Conservation (phyloP, 2,888 invertebrate species). For the Dynastes hyllus region DNA sequence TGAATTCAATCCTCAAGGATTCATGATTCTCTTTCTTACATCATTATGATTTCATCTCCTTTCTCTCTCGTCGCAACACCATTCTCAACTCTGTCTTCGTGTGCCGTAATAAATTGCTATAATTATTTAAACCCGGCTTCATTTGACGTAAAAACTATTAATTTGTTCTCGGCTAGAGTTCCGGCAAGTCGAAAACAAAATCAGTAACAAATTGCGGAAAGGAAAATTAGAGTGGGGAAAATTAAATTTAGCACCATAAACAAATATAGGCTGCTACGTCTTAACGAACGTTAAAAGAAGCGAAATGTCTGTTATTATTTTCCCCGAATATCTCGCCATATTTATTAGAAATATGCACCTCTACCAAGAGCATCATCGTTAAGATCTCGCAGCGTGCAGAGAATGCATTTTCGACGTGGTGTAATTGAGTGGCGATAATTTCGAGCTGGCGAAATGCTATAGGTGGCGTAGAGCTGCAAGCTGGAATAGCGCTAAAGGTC, state of each 20-base stretch:
- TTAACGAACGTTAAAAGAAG: neutral
- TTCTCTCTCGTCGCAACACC: neutral
- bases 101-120: slow-evolving; percentile 6
- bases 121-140: slow-evolving; percentile 22
- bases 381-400: neutral
- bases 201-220: slow-evolving; percentile 9
- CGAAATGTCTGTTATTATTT: neutral
- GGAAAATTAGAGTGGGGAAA: neutral
- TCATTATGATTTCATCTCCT: neutral
- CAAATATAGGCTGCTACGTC: neutral
- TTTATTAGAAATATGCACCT: neutral
- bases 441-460: neutral
- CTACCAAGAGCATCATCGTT: neutral
- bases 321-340: neutral
- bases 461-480: neutral
- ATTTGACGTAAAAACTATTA: slow-evolving; percentile 15
- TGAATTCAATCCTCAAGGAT: neutral
- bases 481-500: neutral
- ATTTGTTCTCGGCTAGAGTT: neutral
- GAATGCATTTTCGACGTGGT: neutral
- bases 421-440: slow-evolving; percentile 31
- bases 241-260: slow-evolving; percentile 17
- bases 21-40: too few species aligned
- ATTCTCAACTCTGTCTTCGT: neutral
- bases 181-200: slow-evolving; percentile 6